A percentile compares a stretch with the other conserved stretches of the same genome.
phyloP scores from a whole-genome alignment of 2,797 vertebrate species.

The Paedocypris micromegethes region DNA sequence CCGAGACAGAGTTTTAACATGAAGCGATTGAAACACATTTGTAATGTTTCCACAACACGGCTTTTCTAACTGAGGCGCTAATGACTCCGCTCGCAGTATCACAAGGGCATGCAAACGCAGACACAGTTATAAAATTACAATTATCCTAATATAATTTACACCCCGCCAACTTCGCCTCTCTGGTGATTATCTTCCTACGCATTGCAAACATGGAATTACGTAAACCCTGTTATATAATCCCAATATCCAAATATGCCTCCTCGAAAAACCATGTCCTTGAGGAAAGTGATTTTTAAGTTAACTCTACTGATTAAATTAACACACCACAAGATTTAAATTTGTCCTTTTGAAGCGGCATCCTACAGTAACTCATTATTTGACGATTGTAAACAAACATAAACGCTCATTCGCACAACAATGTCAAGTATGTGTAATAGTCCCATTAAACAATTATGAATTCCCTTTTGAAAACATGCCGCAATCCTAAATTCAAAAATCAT shows the following conservation, averaged over 20 bases:
- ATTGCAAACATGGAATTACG: too few relatives aligned
- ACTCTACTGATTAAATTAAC: too few relatives aligned
- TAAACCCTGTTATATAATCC: too few relatives aligned
- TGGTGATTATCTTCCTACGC: too few relatives aligned
- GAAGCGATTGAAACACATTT: slow-evolving; percentile 12
- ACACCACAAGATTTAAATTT: too few relatives aligned
- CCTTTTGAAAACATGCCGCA: too few relatives aligned
- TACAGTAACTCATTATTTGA: too few relatives aligned
- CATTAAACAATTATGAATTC: not conserved
- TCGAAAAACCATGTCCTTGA: not conserved
- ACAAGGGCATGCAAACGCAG: slow-evolving; percentile 2
- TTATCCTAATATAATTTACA: slow-evolving; percentile 15
- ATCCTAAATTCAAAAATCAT: too few relatives aligned
- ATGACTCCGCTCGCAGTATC: slow-evolving; percentile 27
- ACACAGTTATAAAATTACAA: slow-evolving; percentile 18
- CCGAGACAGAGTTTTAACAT: slow-evolving; percentile 9
- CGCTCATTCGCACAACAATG: too few relatives aligned
- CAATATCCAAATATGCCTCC: too few relatives aligned
- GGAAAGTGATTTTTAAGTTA: not conserved
- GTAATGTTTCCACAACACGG: not conserved
- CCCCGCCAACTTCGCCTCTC: not conserved
- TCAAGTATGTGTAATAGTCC: not conserved
- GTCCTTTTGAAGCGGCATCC: too few relatives aligned
- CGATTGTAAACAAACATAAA: too few relatives aligned
- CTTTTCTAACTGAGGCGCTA: slow-evolving; percentile 17